Evolutionary conservation across 2,113 vertebrate genomes (phyloP), one percentile per base, ranked within the genome.

Genomic region (Elaphurus davidianus): DNA sequence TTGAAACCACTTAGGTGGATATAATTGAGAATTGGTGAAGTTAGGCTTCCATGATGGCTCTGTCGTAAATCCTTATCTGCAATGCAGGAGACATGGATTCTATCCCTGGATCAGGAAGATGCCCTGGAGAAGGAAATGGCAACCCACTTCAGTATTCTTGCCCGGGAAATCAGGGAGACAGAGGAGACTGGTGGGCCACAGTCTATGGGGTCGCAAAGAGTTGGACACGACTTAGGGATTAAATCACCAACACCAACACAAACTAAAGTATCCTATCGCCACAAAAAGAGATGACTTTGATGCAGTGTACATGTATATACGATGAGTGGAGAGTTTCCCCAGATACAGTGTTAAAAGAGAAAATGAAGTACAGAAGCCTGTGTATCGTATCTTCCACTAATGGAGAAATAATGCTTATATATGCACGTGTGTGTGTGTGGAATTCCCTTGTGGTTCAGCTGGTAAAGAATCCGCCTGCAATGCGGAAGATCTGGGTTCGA

Each of bases 401-500:
- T 52, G 84, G 7, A 28, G 50, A 52, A 43, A 27, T 8, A 57
- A 45, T 12, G 2, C 16, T 11, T 5, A 15, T 2, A 13, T 8
- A 33, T 62, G 14, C 30, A 16, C 3, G 14, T 64, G 60, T 64
- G 30, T 62, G 60, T 64, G 60, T 64, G 60, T 33, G 28, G 6
- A 4, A 16, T 64, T 62, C 7, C 28, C 60, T 64, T 15, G 1
- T 16, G 6, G 60, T 3, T 64, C 30, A 62, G 30, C 14, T 33
- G 60, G 60, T 33, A 62, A 64, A 16, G 14, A 64, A 64, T 16
- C 60, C 0, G 3, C 60, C 60, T 16, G 30, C 30, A 33, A 4
- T 33, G 30, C 0, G 0, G 60, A 3, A 64, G 30, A 33, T 7
- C 60, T 33, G 30, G 30, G 60, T 33, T 33, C 0, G 1, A 7